phyloP scores from a whole-genome alignment of 2,888 invertebrate genomes.

The Drosophila rellima region DNA sequence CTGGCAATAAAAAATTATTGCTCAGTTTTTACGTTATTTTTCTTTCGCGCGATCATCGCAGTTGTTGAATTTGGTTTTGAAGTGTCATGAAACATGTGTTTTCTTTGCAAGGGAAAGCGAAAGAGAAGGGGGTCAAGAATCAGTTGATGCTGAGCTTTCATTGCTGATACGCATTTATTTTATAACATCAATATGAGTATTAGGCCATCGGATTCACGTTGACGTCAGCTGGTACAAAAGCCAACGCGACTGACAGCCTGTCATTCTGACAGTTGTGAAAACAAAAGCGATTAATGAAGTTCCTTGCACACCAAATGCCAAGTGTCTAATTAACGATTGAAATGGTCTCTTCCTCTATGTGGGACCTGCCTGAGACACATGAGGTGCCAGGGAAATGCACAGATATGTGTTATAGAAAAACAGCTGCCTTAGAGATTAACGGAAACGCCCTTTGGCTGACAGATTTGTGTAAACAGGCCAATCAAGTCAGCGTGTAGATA shows the following conservation, averaged over 20 bases:
- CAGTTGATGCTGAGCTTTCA: constrained; percentile 19
- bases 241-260: constrained; percentile 46
- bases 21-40: constrained; percentile 51
- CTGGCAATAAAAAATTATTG: constrained; percentile 70
- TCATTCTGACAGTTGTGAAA: constrained; percentile 42
- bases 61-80: constrained; percentile 46
- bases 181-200: constrained; percentile 43
- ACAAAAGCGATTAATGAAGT: constrained; percentile 75
- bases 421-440: constrained; percentile 37
- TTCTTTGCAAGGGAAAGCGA: background rate
- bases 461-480: constrained; percentile 40
- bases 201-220: constrained; percentile 49
- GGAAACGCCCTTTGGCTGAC: constrained; percentile 23
- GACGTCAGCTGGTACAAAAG: constrained; percentile 55
- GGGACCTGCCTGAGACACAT: background rate
- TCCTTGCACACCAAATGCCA: constrained; percentile 60
- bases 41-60: constrained; percentile 49
- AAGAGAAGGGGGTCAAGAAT: background rate
- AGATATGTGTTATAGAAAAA: constrained; percentile 30
- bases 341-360: constrained; percentile 10
- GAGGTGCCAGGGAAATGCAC: too few relatives aligned
- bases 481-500: constrained; percentile 15
- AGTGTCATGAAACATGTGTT: constrained; percentile 77
- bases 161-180: constrained; percentile 58
- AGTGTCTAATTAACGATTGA: constrained; percentile 67